Percentiles rank a stretch among this genome's conserved stretches.
phyloP scores from a whole-genome alignment of 2,888 invertebrate genomes.

The Gonocerus acuteangulatus region DNA sequence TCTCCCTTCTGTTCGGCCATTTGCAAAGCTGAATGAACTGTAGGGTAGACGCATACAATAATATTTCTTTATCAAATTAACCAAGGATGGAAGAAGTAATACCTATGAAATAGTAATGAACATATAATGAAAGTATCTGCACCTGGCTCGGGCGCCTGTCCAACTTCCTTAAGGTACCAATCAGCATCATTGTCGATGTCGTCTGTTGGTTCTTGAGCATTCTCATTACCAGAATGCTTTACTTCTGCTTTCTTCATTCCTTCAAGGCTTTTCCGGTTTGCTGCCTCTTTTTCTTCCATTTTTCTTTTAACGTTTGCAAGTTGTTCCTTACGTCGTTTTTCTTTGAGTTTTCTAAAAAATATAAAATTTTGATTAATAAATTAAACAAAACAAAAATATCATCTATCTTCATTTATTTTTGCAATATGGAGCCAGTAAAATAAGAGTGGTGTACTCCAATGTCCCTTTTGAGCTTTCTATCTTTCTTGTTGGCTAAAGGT shows the following conservation, averaged over 20 bases:
- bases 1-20: too few relatives aligned
- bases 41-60: too few relatives aligned
- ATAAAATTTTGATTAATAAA: not conserved
- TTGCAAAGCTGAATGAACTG: too few relatives aligned
- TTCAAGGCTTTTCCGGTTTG: constrained; percentile 59
- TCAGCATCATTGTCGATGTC: constrained; percentile 64
- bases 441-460: not conserved
- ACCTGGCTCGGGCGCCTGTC: constrained; percentile 80
- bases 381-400: not conserved
- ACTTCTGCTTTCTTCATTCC: constrained; percentile 57
- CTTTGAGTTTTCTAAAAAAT: constrained; percentile 58
- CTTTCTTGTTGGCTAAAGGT: too few relatives aligned
- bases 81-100: not conserved
- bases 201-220: constrained; percentile 38
- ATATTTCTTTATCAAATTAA: too few relatives aligned
- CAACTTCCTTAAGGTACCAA: constrained; percentile 80
- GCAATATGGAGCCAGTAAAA: too few relatives aligned
- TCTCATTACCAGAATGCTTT: constrained; percentile 38
- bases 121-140: not conserved
- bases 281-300: constrained; percentile 54
- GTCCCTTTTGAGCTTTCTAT: too few relatives aligned
- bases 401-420: not conserved
- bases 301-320: constrained; percentile 63
- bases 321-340: constrained; percentile 67
- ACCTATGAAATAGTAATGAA: constrained; percentile 5